Evolutionary conservation across 2,888 invertebrate species (phyloP).

Genomic region (Thalpophila matura): DNA sequence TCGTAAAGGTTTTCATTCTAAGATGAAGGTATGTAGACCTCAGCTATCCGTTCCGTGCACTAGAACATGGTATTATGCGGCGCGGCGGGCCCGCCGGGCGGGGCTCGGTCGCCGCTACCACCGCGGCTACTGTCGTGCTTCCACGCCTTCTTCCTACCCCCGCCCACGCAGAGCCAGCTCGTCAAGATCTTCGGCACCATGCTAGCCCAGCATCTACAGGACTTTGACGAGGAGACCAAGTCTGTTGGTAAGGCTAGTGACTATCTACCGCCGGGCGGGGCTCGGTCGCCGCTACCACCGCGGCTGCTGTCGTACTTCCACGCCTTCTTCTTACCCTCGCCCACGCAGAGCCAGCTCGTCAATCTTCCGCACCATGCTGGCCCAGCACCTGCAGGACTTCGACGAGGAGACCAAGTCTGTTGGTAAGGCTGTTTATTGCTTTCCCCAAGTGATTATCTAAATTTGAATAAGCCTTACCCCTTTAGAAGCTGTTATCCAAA

Average conservation of each 20-base stretch:
- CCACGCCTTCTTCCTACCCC: conserved; percentile 93
- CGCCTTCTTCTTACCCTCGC: conserved; percentile 92
- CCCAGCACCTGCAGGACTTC: conserved; percentile 94
- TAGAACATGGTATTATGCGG: conserved; percentile 95
- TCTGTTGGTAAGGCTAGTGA: conserved; percentile 91
- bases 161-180: conserved; percentile 94
- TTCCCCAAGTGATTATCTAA: too few relatives aligned
- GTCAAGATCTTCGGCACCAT: conserved; percentile 96
- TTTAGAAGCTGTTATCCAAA: too few relatives aligned
- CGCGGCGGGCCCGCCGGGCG: conserved; percentile 97
- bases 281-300: conserved; percentile 94
- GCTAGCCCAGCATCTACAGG: conserved; percentile 94
- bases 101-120: conserved; percentile 95
- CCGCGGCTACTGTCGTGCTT: conserved; percentile 95
- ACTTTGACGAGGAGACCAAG: conserved; percentile 95
- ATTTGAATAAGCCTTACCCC: too few relatives aligned
- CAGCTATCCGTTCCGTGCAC: background rate
- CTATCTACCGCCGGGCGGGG: conserved; percentile 97
- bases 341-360: conserved; percentile 94
- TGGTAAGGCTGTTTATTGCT: too few relatives aligned
- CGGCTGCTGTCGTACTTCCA: conserved; percentile 96
- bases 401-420: conserved; percentile 94
- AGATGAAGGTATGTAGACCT: too few relatives aligned
- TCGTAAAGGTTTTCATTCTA: too few relatives aligned
- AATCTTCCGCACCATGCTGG: conserved; percentile 96